phyloP scores from a whole-genome alignment of 1,140 invertebrate species.

The Orchestia grillus region DNA sequence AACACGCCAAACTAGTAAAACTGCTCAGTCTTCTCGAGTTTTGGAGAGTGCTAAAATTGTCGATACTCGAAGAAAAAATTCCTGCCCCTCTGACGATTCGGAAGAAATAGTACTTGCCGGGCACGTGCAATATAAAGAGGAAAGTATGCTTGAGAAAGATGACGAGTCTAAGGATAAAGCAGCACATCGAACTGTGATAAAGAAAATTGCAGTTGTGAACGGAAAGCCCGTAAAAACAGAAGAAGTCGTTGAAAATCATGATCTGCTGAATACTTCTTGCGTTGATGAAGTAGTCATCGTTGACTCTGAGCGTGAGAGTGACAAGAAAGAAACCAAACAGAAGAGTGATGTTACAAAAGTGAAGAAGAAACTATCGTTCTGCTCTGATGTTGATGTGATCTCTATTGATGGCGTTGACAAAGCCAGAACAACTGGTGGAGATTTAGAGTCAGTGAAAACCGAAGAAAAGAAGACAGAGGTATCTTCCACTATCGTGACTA shows the following conservation, averaged over 20 bases:
- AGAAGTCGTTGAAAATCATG: constrained; percentile 58
- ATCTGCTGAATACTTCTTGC: neutral
- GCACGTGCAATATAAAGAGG: constrained; percentile 16
- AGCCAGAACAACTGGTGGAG: neutral
- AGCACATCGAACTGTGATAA: constrained; percentile 58
- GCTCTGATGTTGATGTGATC: constrained; percentile 27
- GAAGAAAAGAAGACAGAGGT: neutral
- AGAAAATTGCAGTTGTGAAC: constrained; percentile 59
- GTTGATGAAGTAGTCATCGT: neutral
- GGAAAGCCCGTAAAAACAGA: constrained; percentile 63
- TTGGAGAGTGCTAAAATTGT: neutral
- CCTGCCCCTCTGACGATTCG: neutral
- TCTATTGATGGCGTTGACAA: neutral
- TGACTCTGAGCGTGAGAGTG: neutral
- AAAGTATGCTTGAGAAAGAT: constrained; percentile 36
- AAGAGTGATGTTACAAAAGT: neutral
- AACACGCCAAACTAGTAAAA: neutral
- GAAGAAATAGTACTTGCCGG: neutral
- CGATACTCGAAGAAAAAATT: neutral
- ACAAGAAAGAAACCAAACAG: neutral
- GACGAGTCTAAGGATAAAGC: neutral
- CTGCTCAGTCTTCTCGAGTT: neutral
- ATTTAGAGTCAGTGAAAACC: neutral
- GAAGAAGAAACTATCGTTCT: constrained; percentile 34
- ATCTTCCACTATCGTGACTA: neutral